phyloP scores from a whole-genome alignment of 2,797 vertebrate genomes.

The Pterois miles region DNA sequence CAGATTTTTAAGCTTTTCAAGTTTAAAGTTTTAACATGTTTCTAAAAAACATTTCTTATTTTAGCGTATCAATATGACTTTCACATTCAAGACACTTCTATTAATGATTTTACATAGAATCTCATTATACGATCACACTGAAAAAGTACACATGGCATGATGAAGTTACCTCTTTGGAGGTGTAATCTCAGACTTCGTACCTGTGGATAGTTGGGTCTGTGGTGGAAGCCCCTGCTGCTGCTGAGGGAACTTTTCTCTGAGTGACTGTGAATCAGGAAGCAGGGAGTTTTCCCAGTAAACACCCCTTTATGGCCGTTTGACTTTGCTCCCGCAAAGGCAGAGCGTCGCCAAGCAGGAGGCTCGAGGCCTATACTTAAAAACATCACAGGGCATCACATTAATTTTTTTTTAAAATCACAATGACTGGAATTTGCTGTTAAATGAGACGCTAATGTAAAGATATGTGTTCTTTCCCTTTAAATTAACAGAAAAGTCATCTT shows the following conservation, averaged over 20 bases:
- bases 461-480: not conserved
- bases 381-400: fast-evolving
- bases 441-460: not conserved
- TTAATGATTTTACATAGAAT: not conserved
- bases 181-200: slow-evolving; percentile 16
- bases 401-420: not conserved
- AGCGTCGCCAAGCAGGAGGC: slow-evolving; percentile 29
- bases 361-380: not conserved
- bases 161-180: not conserved
- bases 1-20: no score
- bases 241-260: slow-evolving; percentile 8
- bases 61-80: not conserved
- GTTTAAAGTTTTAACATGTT: no score
- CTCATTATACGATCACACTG: not conserved
- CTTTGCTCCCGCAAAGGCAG: slow-evolving; percentile 77
- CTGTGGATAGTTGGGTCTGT: slow-evolving; percentile 29
- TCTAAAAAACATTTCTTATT: no score
- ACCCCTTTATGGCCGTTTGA: slow-evolving; percentile 82
- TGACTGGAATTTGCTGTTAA: not conserved
- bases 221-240: slow-evolving; percentile 15
- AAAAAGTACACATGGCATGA: not conserved
- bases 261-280: slow-evolving; percentile 58
- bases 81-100: not conserved
- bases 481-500: not conserved
- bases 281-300: slow-evolving; percentile 36